Evolutionary conservation across 2,888 invertebrate species (phyloP).

Genomic region (Ischnura elegans): DNA sequence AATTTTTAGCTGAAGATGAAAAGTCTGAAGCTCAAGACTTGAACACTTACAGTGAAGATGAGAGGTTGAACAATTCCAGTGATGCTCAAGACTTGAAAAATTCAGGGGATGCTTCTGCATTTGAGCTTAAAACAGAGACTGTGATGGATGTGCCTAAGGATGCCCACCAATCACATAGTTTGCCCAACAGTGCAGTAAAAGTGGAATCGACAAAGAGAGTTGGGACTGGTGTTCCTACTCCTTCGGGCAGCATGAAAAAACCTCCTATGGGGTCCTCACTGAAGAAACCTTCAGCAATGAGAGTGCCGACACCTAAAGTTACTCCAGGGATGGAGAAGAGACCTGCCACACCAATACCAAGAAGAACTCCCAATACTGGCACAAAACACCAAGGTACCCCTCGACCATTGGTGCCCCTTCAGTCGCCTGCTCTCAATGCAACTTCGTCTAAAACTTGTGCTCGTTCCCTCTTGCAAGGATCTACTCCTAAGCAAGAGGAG

Average conservation of each 20-base stretch:
- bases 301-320: neutral
- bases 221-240: neutral
- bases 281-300: neutral
- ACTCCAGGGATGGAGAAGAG: slow-evolving; percentile 12
- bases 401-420: neutral
- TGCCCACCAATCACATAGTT: too few relatives aligned
- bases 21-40: neutral
- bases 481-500: neutral
- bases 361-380: neutral
- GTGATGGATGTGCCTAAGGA: too few relatives aligned
- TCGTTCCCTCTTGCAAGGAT: neutral
- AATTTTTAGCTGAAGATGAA: slow-evolving; percentile 56
- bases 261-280: neutral
- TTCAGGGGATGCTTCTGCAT: neutral
- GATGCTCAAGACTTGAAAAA: neutral
- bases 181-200: neutral
- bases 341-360: neutral
- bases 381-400: neutral
- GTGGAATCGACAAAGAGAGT: neutral
- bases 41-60: neutral
- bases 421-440: neutral
- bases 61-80: neutral
- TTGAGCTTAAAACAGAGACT: neutral
- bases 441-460: neutral
- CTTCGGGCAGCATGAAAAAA: neutral